These are phyloP conservation scores for Morbakka virulenta DNA, from an alignment of 30 jellyfish, hydroid and myxozoan genomes.

Conservation along the genomic window DNA sequence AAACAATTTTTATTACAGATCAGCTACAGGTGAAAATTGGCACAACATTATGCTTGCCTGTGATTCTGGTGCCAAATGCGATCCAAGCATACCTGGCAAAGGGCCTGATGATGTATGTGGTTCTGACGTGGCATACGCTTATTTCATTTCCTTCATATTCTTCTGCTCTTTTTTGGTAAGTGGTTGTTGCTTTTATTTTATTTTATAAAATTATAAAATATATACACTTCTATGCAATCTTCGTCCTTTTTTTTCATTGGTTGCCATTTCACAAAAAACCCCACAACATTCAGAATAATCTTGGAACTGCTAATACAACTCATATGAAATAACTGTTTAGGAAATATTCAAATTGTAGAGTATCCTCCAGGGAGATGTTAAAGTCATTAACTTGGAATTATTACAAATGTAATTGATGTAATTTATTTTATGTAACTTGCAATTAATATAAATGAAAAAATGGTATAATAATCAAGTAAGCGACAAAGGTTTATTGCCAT, in stretches of 20 bases:
- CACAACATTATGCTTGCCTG: conserved; percentile 94
- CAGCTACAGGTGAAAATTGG: conserved; percentile 98
- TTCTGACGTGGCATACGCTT: conserved; percentile 54
- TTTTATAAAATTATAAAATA: background rate
- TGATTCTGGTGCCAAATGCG: conserved; percentile 72
- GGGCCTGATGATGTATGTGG: conserved; percentile 76
- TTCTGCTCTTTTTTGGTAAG: conserved; percentile 92
- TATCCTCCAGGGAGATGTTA: too few relatives aligned
- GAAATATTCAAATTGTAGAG: too few relatives aligned
- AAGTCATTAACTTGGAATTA: too few relatives aligned
- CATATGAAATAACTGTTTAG: too few relatives aligned
- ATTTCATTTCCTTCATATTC: conserved; percentile 80
- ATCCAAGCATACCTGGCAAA: conserved; percentile 54
- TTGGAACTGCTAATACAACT: too few relatives aligned
- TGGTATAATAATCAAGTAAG: too few relatives aligned
- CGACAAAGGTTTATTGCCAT: too few relatives aligned
- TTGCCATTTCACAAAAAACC: background rate
- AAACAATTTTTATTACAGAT: conserved; percentile 48
- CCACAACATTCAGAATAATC: too few relatives aligned
- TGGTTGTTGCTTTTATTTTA: background rate
- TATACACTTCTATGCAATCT: background rate
- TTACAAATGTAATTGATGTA: too few relatives aligned
- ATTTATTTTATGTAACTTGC: too few relatives aligned
- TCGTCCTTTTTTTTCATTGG: background rate
- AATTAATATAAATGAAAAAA: too few relatives aligned